Base-by-base conservation (phyloP, 2,888 invertebrate genomes). In the Achlya flavicornis region DNA sequence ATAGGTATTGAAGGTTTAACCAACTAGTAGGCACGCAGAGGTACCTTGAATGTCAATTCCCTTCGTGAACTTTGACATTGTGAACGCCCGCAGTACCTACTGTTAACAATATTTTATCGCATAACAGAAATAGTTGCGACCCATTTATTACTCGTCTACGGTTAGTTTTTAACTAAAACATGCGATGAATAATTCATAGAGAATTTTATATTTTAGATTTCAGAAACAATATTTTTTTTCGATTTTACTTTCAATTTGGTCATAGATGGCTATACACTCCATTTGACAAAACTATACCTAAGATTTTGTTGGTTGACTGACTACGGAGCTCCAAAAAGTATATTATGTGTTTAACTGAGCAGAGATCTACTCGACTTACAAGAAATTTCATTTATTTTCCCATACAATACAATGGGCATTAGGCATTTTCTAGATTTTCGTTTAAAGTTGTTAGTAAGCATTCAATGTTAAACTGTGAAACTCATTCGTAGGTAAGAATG, bases 1-100 rank as follows among this genome's bases (percentile, higher is more conserved):
- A 19, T 16, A 8, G 4, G 8, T 48, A 10, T 48, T 16, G 6
- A 16, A 16, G 48, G 4, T 19, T 53, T 5, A 35, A 35, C 5
- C 6, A 19, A 19, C 10, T 19, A 19, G 19, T 10, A 53, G 7
- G 19, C 19, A 53, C 53, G 53, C 53, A 19, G n/a, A 19, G 53
- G 53, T 53, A 53, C 53, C 10, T 53, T 53, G 14, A 53, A 53
- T 14, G 53, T n/a, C 53, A 53, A 53, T 53, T 7, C 53, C 3
- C 10, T 53, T 53, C 53, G 53, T 53, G 53, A 53, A 53, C 53
- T 53, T 53, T 53, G 53, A 53, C 53, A 53, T 53, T 53, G 53
- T 53, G 19, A 19, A 53, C 19, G 10, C 53, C 53, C 53, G 53
- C 16, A 10, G 53, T n/a, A n/a, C 19, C 19, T n/a, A n/a, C 53